phyloP scores from a whole-genome alignment of 2,888 invertebrate species.

The Heteromurus nitidus region DNA sequence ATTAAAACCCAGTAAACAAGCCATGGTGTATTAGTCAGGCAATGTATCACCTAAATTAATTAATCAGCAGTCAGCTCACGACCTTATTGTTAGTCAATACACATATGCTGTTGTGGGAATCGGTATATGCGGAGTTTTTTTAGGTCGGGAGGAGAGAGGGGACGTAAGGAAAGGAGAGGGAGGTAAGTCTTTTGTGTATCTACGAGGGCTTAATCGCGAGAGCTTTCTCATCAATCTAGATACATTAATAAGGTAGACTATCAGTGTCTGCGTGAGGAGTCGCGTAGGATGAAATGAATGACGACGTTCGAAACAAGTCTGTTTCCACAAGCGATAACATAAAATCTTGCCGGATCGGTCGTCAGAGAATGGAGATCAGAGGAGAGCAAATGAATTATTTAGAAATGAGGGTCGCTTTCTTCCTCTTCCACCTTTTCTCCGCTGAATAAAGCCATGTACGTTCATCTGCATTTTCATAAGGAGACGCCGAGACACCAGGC shows the following conservation, averaged over 20 bases:
- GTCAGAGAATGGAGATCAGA: slow-evolving; percentile 16
- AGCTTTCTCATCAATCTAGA: slow-evolving; percentile 16
- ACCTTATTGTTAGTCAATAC: not conserved
- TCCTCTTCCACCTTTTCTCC: not conserved
- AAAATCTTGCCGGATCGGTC: slow-evolving; percentile 39
- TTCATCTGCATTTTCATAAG: not conserved
- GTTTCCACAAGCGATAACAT: slow-evolving; percentile 49
- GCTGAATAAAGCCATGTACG: not conserved
- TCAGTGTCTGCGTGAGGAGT: slow-evolving; percentile 4
- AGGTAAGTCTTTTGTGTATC: not conserved
- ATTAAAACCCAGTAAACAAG: not conserved
- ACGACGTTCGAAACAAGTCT: not conserved
- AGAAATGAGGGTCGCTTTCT: not conserved
- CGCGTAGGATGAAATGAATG: slow-evolving; percentile 2
- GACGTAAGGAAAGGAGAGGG: not conserved
- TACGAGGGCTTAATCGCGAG: slow-evolving; percentile 3
- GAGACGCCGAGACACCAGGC: too few species aligned
- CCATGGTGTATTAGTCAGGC: too few species aligned
- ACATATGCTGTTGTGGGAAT: not conserved
- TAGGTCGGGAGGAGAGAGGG: not conserved
- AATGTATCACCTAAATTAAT: slow-evolving; percentile 17
- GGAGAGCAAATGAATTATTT: slow-evolving; percentile 34
- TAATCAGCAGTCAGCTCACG: slow-evolving; percentile 30
- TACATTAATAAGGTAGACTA: slow-evolving; percentile 18
- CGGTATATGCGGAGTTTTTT: not conserved